These are phyloP conservation scores for Centropus bengalensis DNA, from an alignment of 2,113 vertebrate species.

Conservation along the genomic window DNA sequence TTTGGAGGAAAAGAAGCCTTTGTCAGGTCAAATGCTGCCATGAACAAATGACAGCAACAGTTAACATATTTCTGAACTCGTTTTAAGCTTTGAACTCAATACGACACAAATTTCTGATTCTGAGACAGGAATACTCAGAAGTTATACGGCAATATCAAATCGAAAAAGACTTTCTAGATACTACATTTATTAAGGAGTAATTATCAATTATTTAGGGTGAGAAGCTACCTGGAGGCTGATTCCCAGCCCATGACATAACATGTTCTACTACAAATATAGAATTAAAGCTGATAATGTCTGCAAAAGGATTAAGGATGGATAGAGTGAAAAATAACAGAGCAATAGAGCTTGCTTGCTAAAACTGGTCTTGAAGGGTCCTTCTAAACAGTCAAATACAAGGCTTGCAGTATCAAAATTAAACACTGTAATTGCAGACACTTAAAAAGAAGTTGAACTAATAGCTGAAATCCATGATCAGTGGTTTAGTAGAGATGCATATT, in stretches of 20 bases:
- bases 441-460: background rate
- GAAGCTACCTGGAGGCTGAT: background rate
- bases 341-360: background rate
- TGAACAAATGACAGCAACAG: background rate
- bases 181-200: background rate
- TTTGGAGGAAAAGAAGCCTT: background rate
- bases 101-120: background rate
- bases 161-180: background rate
- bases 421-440: background rate
- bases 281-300: background rate
- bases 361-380: background rate
- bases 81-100: background rate
- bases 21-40: constrained; percentile 30
- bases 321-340: background rate
- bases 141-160: background rate
- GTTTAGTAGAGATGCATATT: background rate
- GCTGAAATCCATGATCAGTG: background rate
- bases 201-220: background rate
- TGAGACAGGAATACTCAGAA: background rate
- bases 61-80: background rate
- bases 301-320: background rate
- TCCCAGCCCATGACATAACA: background rate
- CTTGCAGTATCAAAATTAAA: background rate
- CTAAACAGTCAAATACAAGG: background rate
- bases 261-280: background rate